These are phyloP conservation scores for Microcebus lehilahytsara DNA, from an alignment of 2,113 vertebrate genomes.

Conservation along the genomic window DNA sequence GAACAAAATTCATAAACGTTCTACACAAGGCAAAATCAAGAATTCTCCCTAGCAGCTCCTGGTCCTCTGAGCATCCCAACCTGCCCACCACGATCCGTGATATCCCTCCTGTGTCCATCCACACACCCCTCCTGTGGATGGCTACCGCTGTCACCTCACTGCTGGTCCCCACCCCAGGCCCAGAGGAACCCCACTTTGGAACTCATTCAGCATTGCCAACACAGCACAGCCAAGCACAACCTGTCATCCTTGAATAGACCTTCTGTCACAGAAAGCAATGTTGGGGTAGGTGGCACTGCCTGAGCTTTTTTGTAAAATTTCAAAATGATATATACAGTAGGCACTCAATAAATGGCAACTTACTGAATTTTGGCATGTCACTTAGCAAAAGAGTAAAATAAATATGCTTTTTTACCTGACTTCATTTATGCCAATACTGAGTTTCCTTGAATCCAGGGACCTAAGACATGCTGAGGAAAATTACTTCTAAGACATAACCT, in stretches of 20 bases:
- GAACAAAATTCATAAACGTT: fast-evolving
- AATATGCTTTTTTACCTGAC: neutral
- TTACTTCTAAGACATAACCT: neutral
- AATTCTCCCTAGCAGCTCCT: neutral
- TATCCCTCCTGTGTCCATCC: neutral
- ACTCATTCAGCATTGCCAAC: neutral
- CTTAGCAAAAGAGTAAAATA: neutral
- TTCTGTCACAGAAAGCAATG: neutral
- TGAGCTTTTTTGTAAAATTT: neutral
- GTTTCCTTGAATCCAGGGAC: neutral
- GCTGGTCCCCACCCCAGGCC: neutral
- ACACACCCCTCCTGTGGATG: neutral
- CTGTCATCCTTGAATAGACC: neutral
- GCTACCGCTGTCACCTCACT: fast-evolving
- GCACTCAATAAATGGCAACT: neutral
- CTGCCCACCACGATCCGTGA: neutral
- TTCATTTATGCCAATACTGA: fast-evolving
- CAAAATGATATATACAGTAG: neutral
- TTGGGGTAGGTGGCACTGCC: neutral
- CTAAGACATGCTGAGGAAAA: fast-evolving
- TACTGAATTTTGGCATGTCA: neutral
- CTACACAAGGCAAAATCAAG: neutral
- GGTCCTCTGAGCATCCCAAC: neutral
- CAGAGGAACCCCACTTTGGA: neutral
- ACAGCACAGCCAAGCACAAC: neutral